Conservation (phyloP, 2,888 invertebrate species). For the Leuctra nigra region DNA sequence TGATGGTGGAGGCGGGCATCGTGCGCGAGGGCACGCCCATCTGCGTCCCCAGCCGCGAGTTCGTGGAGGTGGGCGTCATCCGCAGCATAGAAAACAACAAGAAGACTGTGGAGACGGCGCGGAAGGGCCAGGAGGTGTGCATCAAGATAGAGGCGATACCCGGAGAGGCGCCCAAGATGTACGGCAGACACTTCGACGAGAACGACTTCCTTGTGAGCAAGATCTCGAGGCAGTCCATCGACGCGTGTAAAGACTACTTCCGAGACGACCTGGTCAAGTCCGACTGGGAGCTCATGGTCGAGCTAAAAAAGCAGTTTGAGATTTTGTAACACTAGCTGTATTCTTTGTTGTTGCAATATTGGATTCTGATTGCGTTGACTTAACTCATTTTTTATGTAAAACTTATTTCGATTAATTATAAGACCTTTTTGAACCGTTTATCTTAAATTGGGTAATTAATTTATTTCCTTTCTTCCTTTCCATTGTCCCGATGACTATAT, state of each 20-base stretch:
- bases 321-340: slow-evolving; percentile 59
- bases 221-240: slow-evolving; percentile 97
- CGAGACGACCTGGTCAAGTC: slow-evolving; percentile 93
- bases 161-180: slow-evolving; percentile 99
- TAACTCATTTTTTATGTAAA: neutral
- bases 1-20: slow-evolving; percentile 91
- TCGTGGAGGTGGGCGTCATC: slow-evolving; percentile 88
- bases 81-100: slow-evolving; percentile 95
- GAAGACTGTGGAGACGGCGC: slow-evolving; percentile 88
- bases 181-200: slow-evolving; percentile 96
- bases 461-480: neutral
- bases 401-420: neutral
- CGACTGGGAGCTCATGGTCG: slow-evolving; percentile 98
- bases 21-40: slow-evolving; percentile 95
- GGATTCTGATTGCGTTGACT: no score
- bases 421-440: neutral
- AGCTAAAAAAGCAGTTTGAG: slow-evolving; percentile 94
- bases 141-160: slow-evolving; percentile 95
- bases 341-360: neutral
- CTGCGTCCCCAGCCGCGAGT: slow-evolving; percentile 96
- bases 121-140: slow-evolving; percentile 93
- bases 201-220: slow-evolving; percentile 93
- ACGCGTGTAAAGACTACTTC: slow-evolving; percentile 99
- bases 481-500: neutral
- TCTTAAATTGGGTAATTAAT: neutral